Evolutionary conservation across 2,113 vertebrate genomes (phyloP).

Genomic region (Fukomys damarensis): DNA sequence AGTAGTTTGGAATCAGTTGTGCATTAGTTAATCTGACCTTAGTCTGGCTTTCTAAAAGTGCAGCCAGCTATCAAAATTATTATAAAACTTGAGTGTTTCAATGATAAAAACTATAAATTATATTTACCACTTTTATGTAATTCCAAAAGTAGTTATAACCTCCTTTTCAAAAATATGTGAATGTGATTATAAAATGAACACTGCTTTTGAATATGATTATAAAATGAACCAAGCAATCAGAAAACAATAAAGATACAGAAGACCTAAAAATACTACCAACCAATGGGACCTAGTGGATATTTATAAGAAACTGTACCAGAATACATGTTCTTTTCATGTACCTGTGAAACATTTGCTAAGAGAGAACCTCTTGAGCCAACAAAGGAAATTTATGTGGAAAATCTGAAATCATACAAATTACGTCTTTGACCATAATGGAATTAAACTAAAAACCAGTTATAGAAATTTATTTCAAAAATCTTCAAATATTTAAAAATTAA

Average conservation of each 20-base stretch:
- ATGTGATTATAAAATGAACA: slow-evolving; percentile 21
- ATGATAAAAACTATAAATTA: slow-evolving; percentile 17
- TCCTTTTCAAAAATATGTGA: slow-evolving; percentile 26
- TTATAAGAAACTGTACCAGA: background rate
- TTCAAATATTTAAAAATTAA: background rate
- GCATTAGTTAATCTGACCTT: slow-evolving; percentile 4
- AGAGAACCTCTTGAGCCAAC: background rate
- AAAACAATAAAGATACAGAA: background rate
- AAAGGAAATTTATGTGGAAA: background rate
- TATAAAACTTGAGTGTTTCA: slow-evolving; percentile 10
- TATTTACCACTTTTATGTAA: slow-evolving; percentile 32
- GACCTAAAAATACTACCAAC: background rate
- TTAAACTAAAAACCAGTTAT: background rate
- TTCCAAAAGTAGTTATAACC: background rate
- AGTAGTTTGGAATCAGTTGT: background rate
- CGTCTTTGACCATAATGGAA: background rate
- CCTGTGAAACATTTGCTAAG: background rate
- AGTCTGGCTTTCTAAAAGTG: background rate
- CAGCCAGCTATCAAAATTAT: background rate
- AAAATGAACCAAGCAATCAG: background rate
- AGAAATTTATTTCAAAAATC: background rate
- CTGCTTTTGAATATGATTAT: background rate
- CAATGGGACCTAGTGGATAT: background rate
- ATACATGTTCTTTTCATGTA: background rate
- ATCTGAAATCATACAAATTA: background rate